These are phyloP conservation scores for Lydus trimaculatus DNA, from an alignment of 2,888 invertebrate genomes.

Conservation along the genomic window DNA sequence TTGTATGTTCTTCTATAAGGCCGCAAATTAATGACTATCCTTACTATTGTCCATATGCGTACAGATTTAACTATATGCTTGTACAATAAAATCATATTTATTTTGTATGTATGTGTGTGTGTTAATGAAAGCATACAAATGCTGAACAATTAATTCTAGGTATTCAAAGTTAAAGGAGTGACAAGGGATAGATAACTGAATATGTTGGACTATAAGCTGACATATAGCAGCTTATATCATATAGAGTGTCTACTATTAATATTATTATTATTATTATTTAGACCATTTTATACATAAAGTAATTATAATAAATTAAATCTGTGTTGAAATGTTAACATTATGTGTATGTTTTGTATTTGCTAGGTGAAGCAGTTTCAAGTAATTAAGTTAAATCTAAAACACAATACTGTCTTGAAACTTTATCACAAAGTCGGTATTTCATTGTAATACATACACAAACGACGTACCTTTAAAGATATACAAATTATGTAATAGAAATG, in stretches of 20 bases:
- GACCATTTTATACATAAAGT: not conserved
- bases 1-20: not conserved
- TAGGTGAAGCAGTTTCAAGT: not conserved
- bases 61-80: not conserved
- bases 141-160: constrained; percentile 11
- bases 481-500: not conserved
- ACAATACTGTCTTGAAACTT: not conserved
- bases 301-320: not conserved
- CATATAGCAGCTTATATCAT: constrained; percentile 15
- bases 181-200: constrained; percentile 17
- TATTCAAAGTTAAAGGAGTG: constrained; percentile 14
- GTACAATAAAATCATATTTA: not conserved
- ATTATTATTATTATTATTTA: constrained; percentile 5
- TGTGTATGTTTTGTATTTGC: not conserved
- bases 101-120: not conserved
- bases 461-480: not conserved
- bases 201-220: constrained; percentile 15
- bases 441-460: not conserved
- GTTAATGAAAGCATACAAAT: not conserved
- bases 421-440: not conserved
- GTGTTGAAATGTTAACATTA: not conserved
- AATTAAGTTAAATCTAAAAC: not conserved
- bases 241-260: not conserved
- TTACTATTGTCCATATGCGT: not conserved
- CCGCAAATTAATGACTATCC: not conserved